Evolutionary conservation across 2,888 invertebrate genomes (phyloP).

Genomic region (Ochlodes sylvanus): DNA sequence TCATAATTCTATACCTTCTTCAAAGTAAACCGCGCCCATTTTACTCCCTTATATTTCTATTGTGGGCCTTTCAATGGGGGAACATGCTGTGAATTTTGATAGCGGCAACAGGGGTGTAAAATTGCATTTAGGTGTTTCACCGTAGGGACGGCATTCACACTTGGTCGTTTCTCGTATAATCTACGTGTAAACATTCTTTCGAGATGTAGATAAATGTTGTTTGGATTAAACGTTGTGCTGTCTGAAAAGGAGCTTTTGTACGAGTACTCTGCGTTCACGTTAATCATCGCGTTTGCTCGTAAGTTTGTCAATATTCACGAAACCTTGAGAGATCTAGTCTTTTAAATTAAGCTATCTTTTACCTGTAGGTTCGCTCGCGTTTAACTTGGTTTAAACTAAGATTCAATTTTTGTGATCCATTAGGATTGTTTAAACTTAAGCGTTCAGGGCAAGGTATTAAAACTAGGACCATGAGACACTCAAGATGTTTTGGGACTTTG

Average conservation of each 20-base stretch:
- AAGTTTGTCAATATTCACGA: too few relatives aligned
- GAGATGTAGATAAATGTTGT: background rate
- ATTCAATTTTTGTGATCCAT: too few relatives aligned
- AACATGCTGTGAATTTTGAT: slow-evolving; percentile 77
- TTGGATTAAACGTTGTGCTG: background rate
- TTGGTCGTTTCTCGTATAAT: slow-evolving; percentile 15
- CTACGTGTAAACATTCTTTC: slow-evolving; percentile 6
- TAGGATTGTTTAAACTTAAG: too few relatives aligned
- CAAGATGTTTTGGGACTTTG: too few relatives aligned
- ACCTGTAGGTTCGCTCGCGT: too few relatives aligned
- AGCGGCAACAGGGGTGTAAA: slow-evolving; percentile 65
- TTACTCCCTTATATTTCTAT: slow-evolving; percentile 51
- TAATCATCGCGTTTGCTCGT: too few relatives aligned
- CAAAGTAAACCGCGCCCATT: background rate
- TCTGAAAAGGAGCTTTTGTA: background rate
- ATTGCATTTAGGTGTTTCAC: slow-evolving; percentile 64
- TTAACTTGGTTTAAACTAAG: too few relatives aligned
- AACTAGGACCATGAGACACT: too few relatives aligned
- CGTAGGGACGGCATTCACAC: slow-evolving; percentile 21
- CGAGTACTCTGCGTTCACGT: background rate
- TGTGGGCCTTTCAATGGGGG: slow-evolving; percentile 56
- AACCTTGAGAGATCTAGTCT: too few relatives aligned
- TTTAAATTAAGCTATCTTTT: too few relatives aligned
- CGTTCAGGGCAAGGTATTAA: too few relatives aligned
- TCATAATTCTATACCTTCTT: too few relatives aligned